Evolutionary conservation across 2,888 invertebrate species (phyloP).

Genomic region (Hedychridium roseum): DNA sequence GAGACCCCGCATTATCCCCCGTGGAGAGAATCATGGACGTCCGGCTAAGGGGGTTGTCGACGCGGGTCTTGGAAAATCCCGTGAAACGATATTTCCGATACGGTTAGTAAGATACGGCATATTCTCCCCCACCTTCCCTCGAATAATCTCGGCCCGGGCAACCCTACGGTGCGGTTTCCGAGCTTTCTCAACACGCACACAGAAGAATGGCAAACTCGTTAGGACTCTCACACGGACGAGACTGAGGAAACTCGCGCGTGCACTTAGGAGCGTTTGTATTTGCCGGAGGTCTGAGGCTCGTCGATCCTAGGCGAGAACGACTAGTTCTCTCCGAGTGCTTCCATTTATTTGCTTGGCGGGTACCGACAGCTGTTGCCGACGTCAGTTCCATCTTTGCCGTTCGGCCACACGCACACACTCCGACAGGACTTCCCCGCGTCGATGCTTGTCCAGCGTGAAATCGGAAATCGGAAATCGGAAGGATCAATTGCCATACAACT

Average conservation of each 20-base stretch:
- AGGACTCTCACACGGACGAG: no score
- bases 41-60: neutral
- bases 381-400: slow-evolving; percentile 36
- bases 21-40: slow-evolving; percentile 7
- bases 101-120: slow-evolving; percentile 31
- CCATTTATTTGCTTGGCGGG: slow-evolving; percentile 46
- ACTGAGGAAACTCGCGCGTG: slow-evolving; percentile 2
- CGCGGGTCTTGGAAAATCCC: slow-evolving; percentile 22
- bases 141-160: slow-evolving; percentile 19
- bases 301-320: slow-evolving; percentile 22
- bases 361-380: slow-evolving; percentile 50
- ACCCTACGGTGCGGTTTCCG: no score
- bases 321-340: slow-evolving; percentile 28
- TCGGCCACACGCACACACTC: no score
- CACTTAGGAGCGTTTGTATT: slow-evolving; percentile 1
- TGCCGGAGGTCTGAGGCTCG: slow-evolving; percentile 13
- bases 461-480: no score
- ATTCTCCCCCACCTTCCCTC: slow-evolving; percentile 22
- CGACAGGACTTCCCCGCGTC: no score
- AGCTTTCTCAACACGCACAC: no score
- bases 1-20: slow-evolving; percentile 16
- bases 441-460: no score
- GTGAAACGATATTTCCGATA: slow-evolving; percentile 34
- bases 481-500: no score
- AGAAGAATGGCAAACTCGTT: no score